Evolutionary conservation across 2,113 vertebrate genomes (phyloP), one percentile per base, ranked within the genome.

Genomic region (Callopanchax toddi): DNA sequence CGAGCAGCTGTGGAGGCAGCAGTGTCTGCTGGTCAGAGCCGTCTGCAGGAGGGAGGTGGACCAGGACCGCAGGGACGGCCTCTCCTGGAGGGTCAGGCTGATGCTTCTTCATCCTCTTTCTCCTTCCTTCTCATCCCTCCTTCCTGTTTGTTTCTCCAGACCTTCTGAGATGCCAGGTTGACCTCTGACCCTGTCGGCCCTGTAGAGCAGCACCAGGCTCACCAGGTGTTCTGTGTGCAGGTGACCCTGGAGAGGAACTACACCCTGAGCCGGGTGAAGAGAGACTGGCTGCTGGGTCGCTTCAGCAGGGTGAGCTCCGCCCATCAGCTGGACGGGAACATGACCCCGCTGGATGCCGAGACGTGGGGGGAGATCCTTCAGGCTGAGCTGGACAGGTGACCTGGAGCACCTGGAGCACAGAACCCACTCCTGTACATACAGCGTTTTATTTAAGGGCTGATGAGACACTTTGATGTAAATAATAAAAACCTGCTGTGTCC

Each of bases 291-390:
- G 56, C 90, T 80, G 13, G 96, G 96, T 10, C 90, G 85, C 3
- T 98, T 92, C 78, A 99, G 97, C 87, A 87, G 92, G 22, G 70
- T 98, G 64, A 34, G 49, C 21, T 95, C 93, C 10, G 82, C 82
- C 0, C 58, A 85, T 79, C 90, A 98, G 29, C 90, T 82, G 1
- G 86, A 91, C 54, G 82, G 90, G 52, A 92, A 52, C 58, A 95
- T 96, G 96, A 92, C 74, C 65, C 91, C 91, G 0, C 90, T 98
- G 90, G 94, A 95, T 0, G 91, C 60, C 0, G 93, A 96, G 42
- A 92, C 93, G 0, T 98, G 96, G 96, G 97, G 93, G 4, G 94
- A 98, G 81, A 98, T 98, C 85, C 82, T 98, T 57, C 91, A 96
- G 86, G 95, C 94, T 0, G 95, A 98, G 88, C 85, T 97, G 58